phyloP scores from a whole-genome alignment of 2,888 invertebrate species.

The Nomada hirtipes region DNA sequence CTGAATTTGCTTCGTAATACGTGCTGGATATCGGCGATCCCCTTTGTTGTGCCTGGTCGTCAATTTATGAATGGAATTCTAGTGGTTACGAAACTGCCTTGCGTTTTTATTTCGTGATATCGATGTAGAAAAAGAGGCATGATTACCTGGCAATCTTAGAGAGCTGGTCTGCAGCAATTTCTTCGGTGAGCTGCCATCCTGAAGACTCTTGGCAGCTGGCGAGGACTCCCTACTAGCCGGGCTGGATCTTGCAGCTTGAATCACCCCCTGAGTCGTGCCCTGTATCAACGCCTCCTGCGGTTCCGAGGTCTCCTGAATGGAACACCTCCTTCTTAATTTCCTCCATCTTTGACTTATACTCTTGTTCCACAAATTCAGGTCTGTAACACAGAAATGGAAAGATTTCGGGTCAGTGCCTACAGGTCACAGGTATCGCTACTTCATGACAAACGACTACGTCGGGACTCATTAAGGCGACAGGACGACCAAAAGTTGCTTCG shows the following conservation, averaged over 20 bases:
- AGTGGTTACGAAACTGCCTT: neutral
- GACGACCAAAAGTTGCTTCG: constrained; percentile 11
- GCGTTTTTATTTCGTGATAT: neutral
- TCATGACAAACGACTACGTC: constrained; percentile 9
- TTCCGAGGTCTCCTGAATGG: constrained; percentile 85
- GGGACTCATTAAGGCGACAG: constrained; percentile 11
- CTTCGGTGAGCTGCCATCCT: constrained; percentile 77
- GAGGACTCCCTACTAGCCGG: constrained; percentile 82
- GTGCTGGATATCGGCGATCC: constrained; percentile 88
- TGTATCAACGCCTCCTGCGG: constrained; percentile 85
- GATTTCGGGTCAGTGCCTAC: constrained; percentile 4
- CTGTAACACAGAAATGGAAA: constrained; percentile 82
- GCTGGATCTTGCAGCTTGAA: constrained; percentile 79
- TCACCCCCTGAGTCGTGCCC: constrained; percentile 78
- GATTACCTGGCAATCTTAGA: constrained; percentile 84
- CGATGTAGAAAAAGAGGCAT: neutral
- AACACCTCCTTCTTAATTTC: constrained; percentile 89
- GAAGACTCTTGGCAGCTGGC: constrained; percentile 79
- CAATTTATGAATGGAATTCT: neutral
- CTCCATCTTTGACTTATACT: constrained; percentile 91
- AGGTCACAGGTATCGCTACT: constrained; percentile 24
- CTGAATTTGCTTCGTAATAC: constrained; percentile 88
- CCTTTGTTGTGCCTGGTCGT: constrained; percentile 82
- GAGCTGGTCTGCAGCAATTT: constrained; percentile 83
- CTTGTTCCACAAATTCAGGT: constrained; percentile 89